A percentile compares a stretch with the other conserved stretches of the same genome.
These are phyloP conservation scores for Onychomys arenicola DNA, from an alignment of 2,797 vertebrate genomes.

Conservation along the genomic window DNA sequence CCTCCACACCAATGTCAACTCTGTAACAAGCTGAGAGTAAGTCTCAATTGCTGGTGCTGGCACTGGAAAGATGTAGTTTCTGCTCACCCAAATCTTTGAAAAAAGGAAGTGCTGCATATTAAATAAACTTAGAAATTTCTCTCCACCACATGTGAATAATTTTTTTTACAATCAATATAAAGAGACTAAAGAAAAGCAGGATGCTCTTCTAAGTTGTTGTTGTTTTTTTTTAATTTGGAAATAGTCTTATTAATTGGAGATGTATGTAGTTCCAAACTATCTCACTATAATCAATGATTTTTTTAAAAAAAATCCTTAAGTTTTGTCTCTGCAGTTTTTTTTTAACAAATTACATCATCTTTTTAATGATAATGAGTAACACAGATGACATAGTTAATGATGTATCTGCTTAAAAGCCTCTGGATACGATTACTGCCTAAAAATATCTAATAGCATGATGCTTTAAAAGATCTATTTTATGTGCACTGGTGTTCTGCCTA, in stretches of 20 bases:
- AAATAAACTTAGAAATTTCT: neutral
- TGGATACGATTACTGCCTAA: neutral
- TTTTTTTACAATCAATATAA: neutral
- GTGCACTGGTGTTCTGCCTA: neutral
- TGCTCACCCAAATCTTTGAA: neutral
- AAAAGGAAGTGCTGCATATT: neutral
- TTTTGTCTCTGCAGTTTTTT: slow-evolving; percentile 5
- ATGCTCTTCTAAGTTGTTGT: neutral
- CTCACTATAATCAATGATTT: neutral
- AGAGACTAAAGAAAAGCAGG: slow-evolving; percentile 25
- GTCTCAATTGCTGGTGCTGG: neutral
- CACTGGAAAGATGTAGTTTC: neutral
- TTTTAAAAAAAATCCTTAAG: neutral
- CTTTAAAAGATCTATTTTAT: neutral
- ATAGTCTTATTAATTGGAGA: neutral
- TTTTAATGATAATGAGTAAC: slow-evolving; percentile 14
- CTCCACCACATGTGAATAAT: neutral
- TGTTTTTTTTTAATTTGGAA: no score
- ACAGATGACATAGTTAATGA: neutral
- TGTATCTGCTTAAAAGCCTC: neutral
- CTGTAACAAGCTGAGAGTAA: slow-evolving; percentile 3
- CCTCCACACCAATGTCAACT: neutral
- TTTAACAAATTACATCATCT: neutral
- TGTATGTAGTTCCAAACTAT: neutral
- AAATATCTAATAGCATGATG: neutral